Evolutionary conservation across 1,140 invertebrate genomes (phyloP), one percentile per base, ranked within the genome.

Genomic region (Leptinotarsa undecemlineata): DNA sequence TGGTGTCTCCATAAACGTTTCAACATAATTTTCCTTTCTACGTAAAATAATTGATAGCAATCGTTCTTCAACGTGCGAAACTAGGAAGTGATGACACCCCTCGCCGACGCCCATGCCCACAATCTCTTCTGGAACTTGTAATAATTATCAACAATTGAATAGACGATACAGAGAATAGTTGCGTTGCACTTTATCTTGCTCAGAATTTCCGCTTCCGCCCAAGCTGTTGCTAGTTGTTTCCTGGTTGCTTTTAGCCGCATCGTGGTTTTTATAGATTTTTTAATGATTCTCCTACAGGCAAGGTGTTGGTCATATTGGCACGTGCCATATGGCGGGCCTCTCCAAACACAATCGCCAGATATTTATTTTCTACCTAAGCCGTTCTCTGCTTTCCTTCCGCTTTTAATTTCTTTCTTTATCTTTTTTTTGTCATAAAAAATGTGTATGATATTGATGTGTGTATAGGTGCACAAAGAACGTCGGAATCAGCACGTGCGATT

Each of bases 151-250:
- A 57, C 51, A 57, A 57, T 57, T 15, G 51, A 19, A 57, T 57
- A 57, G 51, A 57, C 51, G 17, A 57, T 57, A 42, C 33, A 57
- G 51, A 57, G 51, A 57, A 57, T 57, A 57, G 51, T 57, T 57
- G 51, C 51, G 17, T 57, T 57, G 51, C 51, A n/a, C 51, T 57
- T 57, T 57, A 57, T 57, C 51, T 57, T 57, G 17, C 14, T 57
- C 51, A 57, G 51, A 57, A 57, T 57, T 57, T 57, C 51, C 51
- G 51, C 51, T 57, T 57, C 51, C 51, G 51, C 51, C 51, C 51
- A 57, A 57, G 51, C 51, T 57, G 51, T 57, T 57, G 51, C 51
- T 57, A 57, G 51, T 57, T 57, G 51, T 57, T 57, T 57, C 51
- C 51, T 57, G 51, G 51, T 57, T 19, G 51, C 51, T 57, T 57